A percentile compares a stretch with the other conserved stretches of the same genome.
Conservation (phyloP, 2,797 vertebrate genomes). For the Apodemus agrarius region DNA sequence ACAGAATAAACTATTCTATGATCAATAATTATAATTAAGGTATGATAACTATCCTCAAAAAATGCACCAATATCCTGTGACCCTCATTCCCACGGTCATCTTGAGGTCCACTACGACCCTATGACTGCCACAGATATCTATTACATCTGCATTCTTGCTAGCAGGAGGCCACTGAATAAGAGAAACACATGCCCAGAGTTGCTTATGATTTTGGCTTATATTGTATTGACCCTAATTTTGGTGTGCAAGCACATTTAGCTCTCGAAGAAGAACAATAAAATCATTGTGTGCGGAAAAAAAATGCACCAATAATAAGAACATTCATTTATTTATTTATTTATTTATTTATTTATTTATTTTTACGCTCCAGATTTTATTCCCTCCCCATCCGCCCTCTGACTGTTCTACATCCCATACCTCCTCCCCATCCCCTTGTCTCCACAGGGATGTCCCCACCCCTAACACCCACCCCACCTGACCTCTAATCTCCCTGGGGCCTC, state of each 20-base stretch:
- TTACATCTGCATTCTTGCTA: conserved; percentile 3
- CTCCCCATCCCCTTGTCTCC: too few species aligned
- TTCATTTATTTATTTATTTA: too few species aligned
- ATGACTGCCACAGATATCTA: neutral
- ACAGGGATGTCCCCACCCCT: too few species aligned
- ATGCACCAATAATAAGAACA: neutral
- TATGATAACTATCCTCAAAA: neutral
- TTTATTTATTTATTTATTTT: too few species aligned
- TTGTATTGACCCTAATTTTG: neutral
- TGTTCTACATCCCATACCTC: too few species aligned
- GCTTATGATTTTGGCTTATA: too few species aligned
- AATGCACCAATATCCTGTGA: too few species aligned
- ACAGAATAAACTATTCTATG: neutral
- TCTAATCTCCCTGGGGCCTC: too few species aligned
- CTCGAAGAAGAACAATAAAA: conserved; percentile 19
- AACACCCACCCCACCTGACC: too few species aligned
- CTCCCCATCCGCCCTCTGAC: too few species aligned
- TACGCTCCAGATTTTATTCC: too few species aligned
- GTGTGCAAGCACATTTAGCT: neutral
- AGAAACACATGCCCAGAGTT: neutral
- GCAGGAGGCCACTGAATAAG: neutral
- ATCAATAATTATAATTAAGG: neutral
- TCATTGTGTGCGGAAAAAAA: neutral
- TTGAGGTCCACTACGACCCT: neutral
- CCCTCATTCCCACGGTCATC: conserved; percentile 13